Percentiles rank a stretch among this genome's conserved stretches.
These are phyloP conservation scores for Ornithorhynchus anatinus DNA, from an alignment of 2,113 vertebrate species.

Conservation along the genomic window DNA sequence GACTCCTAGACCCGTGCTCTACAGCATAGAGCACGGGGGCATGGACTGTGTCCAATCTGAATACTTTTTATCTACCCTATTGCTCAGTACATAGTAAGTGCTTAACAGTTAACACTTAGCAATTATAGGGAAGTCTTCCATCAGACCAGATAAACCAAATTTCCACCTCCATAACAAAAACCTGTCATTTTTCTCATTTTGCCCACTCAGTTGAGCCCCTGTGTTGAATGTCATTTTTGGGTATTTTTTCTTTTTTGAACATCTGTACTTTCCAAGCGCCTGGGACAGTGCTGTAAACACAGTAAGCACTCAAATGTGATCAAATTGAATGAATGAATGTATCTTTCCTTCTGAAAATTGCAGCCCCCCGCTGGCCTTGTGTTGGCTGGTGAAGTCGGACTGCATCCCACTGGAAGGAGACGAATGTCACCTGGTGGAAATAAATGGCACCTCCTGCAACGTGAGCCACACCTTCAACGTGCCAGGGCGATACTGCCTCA, in stretches of 20 bases:
- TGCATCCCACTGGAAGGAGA: conserved; percentile 67
- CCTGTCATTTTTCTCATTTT: too few species aligned
- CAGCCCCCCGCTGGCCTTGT: conserved; percentile 82
- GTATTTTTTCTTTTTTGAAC: neutral
- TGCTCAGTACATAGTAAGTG: too few species aligned
- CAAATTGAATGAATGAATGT: too few species aligned
- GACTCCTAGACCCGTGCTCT: too few species aligned
- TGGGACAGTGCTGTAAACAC: neutral
- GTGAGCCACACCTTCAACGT: conserved; percentile 80
- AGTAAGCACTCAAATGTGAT: neutral
- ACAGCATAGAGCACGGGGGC: too few species aligned
- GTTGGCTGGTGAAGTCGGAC: conserved; percentile 82
- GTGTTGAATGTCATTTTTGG: neutral
- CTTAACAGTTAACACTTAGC: too few species aligned
- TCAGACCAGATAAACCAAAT: too few species aligned
- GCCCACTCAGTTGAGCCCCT: neutral
- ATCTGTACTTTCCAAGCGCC: neutral
- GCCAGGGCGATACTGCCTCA: conserved; percentile 80
- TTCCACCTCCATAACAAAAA: too few species aligned
- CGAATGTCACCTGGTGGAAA: conserved; percentile 75
- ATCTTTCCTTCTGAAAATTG: neutral
- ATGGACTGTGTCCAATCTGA: too few species aligned
- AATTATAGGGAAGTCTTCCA: too few species aligned
- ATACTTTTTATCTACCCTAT: too few species aligned
- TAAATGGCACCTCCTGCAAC: conserved; percentile 72